Percentiles rank a stretch among this genome's conserved stretches.
phyloP scores from a whole-genome alignment of 2,888 invertebrate species.

The Orchestes rusci region DNA sequence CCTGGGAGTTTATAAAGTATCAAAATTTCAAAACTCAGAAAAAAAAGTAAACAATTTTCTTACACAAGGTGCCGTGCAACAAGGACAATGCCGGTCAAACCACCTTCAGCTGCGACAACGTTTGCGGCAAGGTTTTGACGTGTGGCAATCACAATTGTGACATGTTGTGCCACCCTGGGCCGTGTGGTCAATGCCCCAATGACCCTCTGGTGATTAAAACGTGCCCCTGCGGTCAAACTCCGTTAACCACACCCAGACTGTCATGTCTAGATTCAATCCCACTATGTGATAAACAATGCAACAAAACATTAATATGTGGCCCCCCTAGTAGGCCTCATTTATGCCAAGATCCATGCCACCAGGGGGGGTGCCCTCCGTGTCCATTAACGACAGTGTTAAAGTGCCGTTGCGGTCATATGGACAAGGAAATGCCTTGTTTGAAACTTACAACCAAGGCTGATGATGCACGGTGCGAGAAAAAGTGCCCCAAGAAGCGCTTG shows the following conservation, averaged over 20 bases:
- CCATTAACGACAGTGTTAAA: constrained; percentile 64
- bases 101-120: constrained; percentile 54
- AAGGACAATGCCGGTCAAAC: constrained; percentile 44
- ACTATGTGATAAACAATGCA: constrained; percentile 65
- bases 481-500: constrained; percentile 80
- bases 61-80: constrained; percentile 59
- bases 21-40: no score
- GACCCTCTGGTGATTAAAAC: constrained; percentile 55
- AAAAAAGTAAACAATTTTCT: no score
- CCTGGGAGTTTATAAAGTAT: no score
- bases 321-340: constrained; percentile 57
- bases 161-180: constrained; percentile 58
- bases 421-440: constrained; percentile 70
- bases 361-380: constrained; percentile 72
- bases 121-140: constrained; percentile 53
- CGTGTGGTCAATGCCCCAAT: constrained; percentile 58
- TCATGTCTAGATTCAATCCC: constrained; percentile 78
- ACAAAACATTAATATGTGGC: constrained; percentile 62
- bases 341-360: constrained; percentile 62
- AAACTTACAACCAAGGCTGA: constrained; percentile 63
- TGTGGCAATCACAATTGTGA: constrained; percentile 60
- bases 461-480: constrained; percentile 78
- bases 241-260: constrained; percentile 46
- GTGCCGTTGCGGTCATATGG: constrained; percentile 82
- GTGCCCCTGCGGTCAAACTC: constrained; percentile 72